Conservation (phyloP, 2,113 vertebrate species). For the Erpornis zantholeuca region DNA sequence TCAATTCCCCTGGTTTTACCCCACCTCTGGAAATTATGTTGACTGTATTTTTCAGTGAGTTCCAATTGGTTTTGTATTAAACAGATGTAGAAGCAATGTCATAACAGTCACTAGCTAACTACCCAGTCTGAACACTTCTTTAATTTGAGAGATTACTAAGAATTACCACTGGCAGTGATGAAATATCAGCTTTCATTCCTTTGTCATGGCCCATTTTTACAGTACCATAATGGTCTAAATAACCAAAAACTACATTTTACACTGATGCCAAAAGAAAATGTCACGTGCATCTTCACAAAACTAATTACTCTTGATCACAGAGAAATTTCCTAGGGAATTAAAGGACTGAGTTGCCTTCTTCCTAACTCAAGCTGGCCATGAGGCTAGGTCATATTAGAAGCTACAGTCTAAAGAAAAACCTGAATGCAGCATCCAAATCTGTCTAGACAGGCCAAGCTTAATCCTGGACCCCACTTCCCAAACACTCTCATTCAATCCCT, state of each 20-base stretch:
- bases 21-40: background rate
- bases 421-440: background rate
- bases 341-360: background rate
- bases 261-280: background rate
- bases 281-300: accelerated
- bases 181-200: background rate
- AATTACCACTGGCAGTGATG: background rate
- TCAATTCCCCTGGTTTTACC: background rate
- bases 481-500: background rate
- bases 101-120: background rate
- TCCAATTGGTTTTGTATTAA: background rate
- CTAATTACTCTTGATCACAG: background rate
- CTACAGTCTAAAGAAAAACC: background rate
- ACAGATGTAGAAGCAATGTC: background rate
- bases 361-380: background rate
- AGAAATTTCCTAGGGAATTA: background rate
- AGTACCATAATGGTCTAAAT: background rate
- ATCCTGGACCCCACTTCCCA: background rate
- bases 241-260: background rate
- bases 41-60: background rate
- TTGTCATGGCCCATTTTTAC: background rate
- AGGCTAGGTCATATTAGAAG: background rate
- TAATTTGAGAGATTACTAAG: background rate
- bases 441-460: background rate
- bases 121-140: background rate